Base-by-base conservation (phyloP, 92 coral and sea anemone species). In the Heteractis magnifica region DNA sequence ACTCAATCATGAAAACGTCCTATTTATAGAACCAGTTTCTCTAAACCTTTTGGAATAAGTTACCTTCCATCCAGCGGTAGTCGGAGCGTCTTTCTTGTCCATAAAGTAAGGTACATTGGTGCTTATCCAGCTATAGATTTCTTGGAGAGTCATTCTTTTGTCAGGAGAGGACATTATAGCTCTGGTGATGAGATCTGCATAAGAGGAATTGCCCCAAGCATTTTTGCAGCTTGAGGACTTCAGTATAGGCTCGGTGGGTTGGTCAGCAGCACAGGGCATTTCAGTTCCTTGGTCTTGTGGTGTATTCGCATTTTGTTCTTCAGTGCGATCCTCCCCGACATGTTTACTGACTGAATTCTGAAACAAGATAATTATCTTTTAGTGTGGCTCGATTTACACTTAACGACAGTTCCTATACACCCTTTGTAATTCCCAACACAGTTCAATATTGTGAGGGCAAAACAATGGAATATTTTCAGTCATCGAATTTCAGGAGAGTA, bases 51-150 rank as follows among this genome's bases (percentile, higher is more conserved):
- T 19, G 5, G 75, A 50, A 1, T 58, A 6, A 13, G 4, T 8
- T 81, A 82, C 86, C 86, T 82, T 82, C 86, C 86, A 82, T 44
- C 86, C 86, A 56, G 80, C 6, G 4, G 80, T 73, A 4, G 86
- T 73, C 4, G 41, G 71, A 4, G 50, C 59, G 71, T 53, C 86
- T 56, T 76, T 82, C 56, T 82, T 82, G 78, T 82, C 86, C 73
- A 48, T 58, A 52, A 82, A 82, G 20, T 82, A 82, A 7, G 80
- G 86, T 56, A 82, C 72, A n/a, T 82, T 82, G 49, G 74, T 16
- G 6, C 79, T 65, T 10, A 82, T 74, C 86, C 86, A 82, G 23
- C 55, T 16, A 49, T 82, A 82, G 10, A 82, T 82, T 48, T 82
- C 86, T n/a, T 76, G 79, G 8, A 82, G 71, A n/a, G 68, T 82